phyloP scores from a whole-genome alignment of 2,888 invertebrate genomes.

The Tachina grossa region DNA sequence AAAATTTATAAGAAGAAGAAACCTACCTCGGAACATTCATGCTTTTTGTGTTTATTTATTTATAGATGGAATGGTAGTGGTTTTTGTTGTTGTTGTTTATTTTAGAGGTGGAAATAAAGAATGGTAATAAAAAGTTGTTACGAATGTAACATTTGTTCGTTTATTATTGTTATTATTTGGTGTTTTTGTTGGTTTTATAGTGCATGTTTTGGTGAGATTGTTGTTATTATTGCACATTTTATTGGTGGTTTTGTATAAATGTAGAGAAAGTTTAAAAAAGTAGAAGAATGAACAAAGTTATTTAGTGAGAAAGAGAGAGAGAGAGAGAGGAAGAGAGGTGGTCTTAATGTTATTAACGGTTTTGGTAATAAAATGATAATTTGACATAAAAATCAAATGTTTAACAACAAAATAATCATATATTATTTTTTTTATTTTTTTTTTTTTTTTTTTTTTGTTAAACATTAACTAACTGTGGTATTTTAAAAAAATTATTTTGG shows the following conservation, averaged over 20 bases:
- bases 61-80: constrained; percentile 39
- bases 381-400: too few relatives aligned
- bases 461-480: too few relatives aligned
- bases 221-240: constrained; percentile 24
- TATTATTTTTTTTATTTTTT: too few relatives aligned
- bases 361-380: too few relatives aligned
- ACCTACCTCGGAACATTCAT: constrained; percentile 78
- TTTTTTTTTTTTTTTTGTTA: too few relatives aligned
- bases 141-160: constrained; percentile 20
- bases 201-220: constrained; percentile 10
- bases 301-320: not conserved
- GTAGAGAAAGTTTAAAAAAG: not conserved
- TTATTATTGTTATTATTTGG: constrained; percentile 12
- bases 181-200: not conserved
- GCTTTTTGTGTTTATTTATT: constrained; percentile 72
- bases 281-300: not conserved
- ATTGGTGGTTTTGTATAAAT: constrained; percentile 2
- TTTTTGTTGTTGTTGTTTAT: constrained; percentile 31
- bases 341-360: not conserved
- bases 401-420: too few relatives aligned
- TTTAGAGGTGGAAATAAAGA: not conserved
- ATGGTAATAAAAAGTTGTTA: not conserved
- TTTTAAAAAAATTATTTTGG: too few relatives aligned
- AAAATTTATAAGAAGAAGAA: constrained; percentile 45
- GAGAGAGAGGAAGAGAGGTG: not conserved